Evolutionary conservation across 2,888 invertebrate genomes (phyloP).

Genomic region (Agelastica alni): DNA sequence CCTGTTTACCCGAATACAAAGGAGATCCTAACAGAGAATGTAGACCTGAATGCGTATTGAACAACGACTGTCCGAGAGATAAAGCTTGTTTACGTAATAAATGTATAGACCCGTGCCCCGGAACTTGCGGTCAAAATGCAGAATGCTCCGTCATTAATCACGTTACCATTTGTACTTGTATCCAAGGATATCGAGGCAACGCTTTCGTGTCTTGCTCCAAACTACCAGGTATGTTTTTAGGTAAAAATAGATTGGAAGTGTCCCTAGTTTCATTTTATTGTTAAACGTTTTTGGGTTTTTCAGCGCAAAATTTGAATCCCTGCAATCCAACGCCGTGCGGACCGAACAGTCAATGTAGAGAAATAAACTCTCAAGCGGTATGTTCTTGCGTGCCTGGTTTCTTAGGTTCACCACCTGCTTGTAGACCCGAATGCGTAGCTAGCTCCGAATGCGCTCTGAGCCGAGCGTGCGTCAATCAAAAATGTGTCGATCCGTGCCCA

Average conservation of each 20-base stretch:
- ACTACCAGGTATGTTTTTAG: constrained; percentile 51
- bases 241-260: background rate
- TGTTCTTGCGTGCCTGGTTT: constrained; percentile 64
- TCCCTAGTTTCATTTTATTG: no score
- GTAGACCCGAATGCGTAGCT: constrained; percentile 64
- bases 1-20: constrained; percentile 67
- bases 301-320: constrained; percentile 44
- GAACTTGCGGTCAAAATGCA: constrained; percentile 72
- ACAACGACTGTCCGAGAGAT: constrained; percentile 69
- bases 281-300: no score
- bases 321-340: constrained; percentile 63
- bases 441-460: constrained; percentile 62
- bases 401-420: constrained; percentile 63
- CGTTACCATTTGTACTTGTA: constrained; percentile 69
- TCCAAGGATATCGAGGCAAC: constrained; percentile 66
- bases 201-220: constrained; percentile 69
- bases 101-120: constrained; percentile 74
- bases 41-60: constrained; percentile 72
- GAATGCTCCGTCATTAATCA: constrained; percentile 75
- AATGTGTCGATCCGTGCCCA: constrained; percentile 65
- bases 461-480: constrained; percentile 64
- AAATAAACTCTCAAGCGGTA: constrained; percentile 60
- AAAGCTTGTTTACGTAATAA: constrained; percentile 72
- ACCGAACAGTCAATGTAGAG: constrained; percentile 62
- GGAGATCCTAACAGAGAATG: constrained; percentile 73